Evolutionary conservation across 1,140 invertebrate genomes (phyloP).

Genomic region (Conus ventricosus): DNA sequence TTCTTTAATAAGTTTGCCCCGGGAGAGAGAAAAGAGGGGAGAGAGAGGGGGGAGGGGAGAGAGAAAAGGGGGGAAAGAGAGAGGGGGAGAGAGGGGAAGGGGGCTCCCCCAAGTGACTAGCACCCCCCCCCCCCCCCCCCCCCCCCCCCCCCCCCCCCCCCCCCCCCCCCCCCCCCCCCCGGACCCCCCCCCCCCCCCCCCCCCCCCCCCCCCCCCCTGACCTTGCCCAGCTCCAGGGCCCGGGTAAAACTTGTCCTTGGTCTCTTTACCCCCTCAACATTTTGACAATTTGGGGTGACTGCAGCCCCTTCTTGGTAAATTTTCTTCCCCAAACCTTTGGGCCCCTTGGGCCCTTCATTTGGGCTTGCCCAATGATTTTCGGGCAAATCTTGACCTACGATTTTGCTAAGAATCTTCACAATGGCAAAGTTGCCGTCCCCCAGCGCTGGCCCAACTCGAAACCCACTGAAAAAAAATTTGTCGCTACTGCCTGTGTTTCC

Average conservation of each 20-base stretch:
- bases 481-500: conserved; percentile 66
- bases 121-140: too few species aligned
- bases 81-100: too few species aligned
- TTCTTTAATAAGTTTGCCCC: too few species aligned
- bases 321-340: conserved; percentile 91
- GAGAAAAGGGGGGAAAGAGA: too few species aligned
- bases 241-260: conserved; percentile 91
- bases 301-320: conserved; percentile 90
- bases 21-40: too few species aligned
- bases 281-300: conserved; percentile 96
- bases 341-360: conserved; percentile 82
- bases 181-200: too few species aligned
- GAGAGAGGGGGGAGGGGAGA: too few species aligned
- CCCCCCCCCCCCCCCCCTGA: conserved; percentile 73
- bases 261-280: conserved; percentile 94
- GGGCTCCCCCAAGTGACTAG: too few species aligned
- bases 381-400: conserved; percentile 87
- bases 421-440: conserved; percentile 81
- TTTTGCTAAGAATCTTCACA: conserved; percentile 71
- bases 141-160: not conserved
- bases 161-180: too few species aligned
- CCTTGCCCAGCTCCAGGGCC: conserved; percentile 98
- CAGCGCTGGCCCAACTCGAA: conserved; percentile 70
- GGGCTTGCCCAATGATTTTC: conserved; percentile 97
- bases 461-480: conserved; percentile 56